A percentile compares a stretch with the other conserved stretches of the same genome.
These are phyloP conservation scores for Bellardia pandia DNA, from an alignment of 2,888 invertebrate genomes.

Conservation along the genomic window DNA sequence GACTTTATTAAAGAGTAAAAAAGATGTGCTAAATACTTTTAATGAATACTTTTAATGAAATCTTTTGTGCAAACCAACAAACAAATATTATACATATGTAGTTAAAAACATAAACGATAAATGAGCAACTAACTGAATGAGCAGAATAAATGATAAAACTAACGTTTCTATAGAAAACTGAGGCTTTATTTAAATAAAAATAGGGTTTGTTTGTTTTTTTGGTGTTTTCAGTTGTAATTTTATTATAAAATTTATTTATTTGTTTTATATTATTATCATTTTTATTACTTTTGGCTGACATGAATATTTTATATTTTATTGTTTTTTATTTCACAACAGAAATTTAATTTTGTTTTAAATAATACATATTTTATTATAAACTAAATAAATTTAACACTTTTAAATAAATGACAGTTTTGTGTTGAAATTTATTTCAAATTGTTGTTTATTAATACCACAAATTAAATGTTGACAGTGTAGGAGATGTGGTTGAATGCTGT, in stretches of 20 bases:
- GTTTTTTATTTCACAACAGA: conserved; percentile 34
- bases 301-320: conserved; percentile 37
- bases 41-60: no score
- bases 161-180: no score
- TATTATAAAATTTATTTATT: conserved; percentile 58
- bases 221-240: conserved; percentile 56
- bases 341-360: conserved; percentile 21
- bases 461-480: conserved; percentile 8
- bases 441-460: not conserved
- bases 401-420: conserved; percentile 34
- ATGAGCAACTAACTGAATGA: no score
- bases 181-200: conserved; percentile 18
- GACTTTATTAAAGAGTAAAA: no score
- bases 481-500: not conserved
- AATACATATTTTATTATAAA: not conserved
- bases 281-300: conserved; percentile 50
- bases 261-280: conserved; percentile 2
- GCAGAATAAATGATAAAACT: no score
- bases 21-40: no score
- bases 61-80: no score
- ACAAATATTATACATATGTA: no score
- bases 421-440: not conserved
- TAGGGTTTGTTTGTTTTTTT: not conserved
- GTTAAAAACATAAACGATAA: no score
- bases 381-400: conserved; percentile 43